phyloP scores from a whole-genome alignment of 2,888 invertebrate species.

The Eupithecia subumbrata region DNA sequence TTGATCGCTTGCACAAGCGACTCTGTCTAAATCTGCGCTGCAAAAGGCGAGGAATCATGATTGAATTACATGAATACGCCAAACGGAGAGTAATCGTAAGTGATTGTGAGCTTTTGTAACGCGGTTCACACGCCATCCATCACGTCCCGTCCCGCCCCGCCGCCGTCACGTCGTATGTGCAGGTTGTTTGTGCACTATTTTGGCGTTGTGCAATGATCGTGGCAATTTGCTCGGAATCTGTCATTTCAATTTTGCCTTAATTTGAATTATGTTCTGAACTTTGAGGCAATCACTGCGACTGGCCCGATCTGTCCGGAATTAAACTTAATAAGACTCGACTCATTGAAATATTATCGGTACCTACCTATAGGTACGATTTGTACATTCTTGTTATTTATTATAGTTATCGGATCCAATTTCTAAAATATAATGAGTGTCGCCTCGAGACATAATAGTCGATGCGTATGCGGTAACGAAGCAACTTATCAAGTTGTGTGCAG shows the following conservation, averaged over 20 bases:
- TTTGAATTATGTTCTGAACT: constrained; percentile 34
- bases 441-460: constrained; percentile 31
- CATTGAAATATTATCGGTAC: constrained; percentile 22
- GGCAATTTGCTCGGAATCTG: constrained; percentile 40
- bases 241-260: constrained; percentile 35
- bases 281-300: constrained; percentile 29
- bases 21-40: constrained; percentile 41
- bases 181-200: constrained; percentile 18
- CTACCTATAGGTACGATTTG: constrained; percentile 10
- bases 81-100: constrained; percentile 58
- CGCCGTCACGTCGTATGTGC: constrained; percentile 19
- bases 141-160: constrained; percentile 25
- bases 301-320: constrained; percentile 28
- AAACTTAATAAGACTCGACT: constrained; percentile 31
- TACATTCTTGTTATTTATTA: constrained; percentile 31
- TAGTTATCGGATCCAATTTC: constrained; percentile 36
- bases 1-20: constrained; percentile 46
- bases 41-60: constrained; percentile 51
- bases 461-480: constrained; percentile 24
- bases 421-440: constrained; percentile 33
- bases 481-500: constrained; percentile 31
- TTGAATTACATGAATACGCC: constrained; percentile 57
- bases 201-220: constrained; percentile 36
- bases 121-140: constrained; percentile 51
- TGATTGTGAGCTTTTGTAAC: constrained; percentile 50